Percentiles rank a stretch among this genome's conserved stretches.
These are phyloP conservation scores for Mugil cephalus DNA, from an alignment of 2,113 vertebrate species.

Conservation along the genomic window DNA sequence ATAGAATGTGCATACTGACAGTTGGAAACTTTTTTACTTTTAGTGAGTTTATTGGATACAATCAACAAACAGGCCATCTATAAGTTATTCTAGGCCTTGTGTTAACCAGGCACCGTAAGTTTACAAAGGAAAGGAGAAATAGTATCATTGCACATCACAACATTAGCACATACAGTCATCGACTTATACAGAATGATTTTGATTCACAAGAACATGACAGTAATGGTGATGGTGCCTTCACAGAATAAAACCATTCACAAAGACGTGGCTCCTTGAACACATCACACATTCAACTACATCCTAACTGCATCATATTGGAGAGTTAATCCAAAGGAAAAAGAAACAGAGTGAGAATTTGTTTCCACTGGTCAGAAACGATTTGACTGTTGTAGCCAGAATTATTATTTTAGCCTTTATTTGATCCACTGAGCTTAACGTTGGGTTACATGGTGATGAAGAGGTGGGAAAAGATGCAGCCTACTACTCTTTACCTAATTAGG, in stretches of 20 bases:
- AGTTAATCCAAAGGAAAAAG: conserved; percentile 1
- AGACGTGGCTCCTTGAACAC: conserved; percentile 38
- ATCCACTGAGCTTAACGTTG: conserved; percentile 15
- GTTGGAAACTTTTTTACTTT: conserved; percentile 26
- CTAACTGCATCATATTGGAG: conserved; percentile 38
- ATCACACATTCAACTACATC: conserved; percentile 39
- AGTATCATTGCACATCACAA: conserved; percentile 66
- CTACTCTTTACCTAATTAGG: conserved; percentile 46
- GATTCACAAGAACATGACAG: conserved; percentile 58
- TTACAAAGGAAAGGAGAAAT: conserved; percentile 48
- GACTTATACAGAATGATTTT: conserved; percentile 52
- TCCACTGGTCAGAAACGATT: conserved; percentile 10
- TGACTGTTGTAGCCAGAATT: neutral
- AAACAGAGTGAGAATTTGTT: neutral
- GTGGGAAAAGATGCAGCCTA: conserved; percentile 1
- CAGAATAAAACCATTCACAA: conserved; percentile 42
- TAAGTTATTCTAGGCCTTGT: conserved; percentile 47
- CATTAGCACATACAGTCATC: conserved; percentile 63
- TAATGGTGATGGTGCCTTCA: conserved; percentile 47
- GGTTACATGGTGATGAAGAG: conserved; percentile 21
- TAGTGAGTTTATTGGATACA: conserved; percentile 76
- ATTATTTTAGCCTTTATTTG: conserved; percentile 29
- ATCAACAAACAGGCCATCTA: conserved; percentile 59
- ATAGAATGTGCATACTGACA: conserved; percentile 32
- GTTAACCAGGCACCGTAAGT: conserved; percentile 43